Percentiles rank a stretch among this genome's conserved stretches.
Conservation (phyloP, 2,113 vertebrate genomes). For the Festucalex cinctus region DNA sequence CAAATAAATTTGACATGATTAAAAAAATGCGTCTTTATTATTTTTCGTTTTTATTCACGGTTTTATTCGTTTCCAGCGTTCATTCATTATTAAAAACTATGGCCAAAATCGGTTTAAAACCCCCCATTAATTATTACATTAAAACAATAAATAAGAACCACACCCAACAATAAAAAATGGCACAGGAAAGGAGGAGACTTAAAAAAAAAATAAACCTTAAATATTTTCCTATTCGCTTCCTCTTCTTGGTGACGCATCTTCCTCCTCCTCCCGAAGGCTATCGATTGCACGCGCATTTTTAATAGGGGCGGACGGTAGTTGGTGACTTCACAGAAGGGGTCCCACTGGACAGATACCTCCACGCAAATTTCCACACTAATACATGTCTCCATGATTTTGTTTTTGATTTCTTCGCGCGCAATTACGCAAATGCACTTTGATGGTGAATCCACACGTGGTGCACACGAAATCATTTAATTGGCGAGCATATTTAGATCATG, state of each 20-base stretch:
- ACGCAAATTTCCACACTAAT: slow-evolving; percentile 28
- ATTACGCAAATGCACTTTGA: neutral
- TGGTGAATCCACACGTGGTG: neutral
- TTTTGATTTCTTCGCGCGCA: neutral
- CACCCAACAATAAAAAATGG: slow-evolving; percentile 48
- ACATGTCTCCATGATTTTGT: slow-evolving; percentile 1
- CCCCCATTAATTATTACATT: neutral
- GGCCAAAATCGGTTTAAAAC: slow-evolving; percentile 40
- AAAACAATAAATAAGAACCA: slow-evolving; percentile 39
- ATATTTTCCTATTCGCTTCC: slow-evolving; percentile 57
- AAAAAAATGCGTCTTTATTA: neutral
- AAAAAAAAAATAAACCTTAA: slow-evolving; percentile 33
- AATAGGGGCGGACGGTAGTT: slow-evolving; percentile 61
- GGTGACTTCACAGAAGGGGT: slow-evolving; percentile 21
- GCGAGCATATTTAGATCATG: neutral
- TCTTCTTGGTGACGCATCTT: slow-evolving; percentile 68
- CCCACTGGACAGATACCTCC: slow-evolving; percentile 54
- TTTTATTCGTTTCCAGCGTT: slow-evolving; percentile 8
- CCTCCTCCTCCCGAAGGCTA: slow-evolving; percentile 38
- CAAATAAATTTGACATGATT: too few species aligned
- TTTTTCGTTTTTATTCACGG: neutral
- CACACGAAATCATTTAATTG: neutral
- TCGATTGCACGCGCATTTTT: slow-evolving; percentile 62
- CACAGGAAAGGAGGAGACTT: neutral
- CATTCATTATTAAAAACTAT: slow-evolving; percentile 45